Conservation (phyloP, 2,888 invertebrate species). For the Mallateleia sp. region DNA sequence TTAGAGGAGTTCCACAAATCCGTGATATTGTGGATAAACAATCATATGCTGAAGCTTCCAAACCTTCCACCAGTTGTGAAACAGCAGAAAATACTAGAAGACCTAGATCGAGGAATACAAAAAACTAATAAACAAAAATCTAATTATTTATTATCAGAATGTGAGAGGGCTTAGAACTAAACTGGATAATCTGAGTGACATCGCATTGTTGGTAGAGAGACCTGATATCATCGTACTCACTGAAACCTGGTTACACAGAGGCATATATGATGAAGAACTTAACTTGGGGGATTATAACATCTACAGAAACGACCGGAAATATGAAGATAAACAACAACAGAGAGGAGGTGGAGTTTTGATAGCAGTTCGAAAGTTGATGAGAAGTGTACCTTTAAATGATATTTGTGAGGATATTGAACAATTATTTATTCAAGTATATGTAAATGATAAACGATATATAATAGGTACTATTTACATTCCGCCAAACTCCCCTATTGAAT, state of each 20-base stretch:
- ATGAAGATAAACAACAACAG: not conserved
- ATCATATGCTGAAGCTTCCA: too few species aligned
- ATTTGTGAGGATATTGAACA: not conserved
- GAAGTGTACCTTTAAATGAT: not conserved
- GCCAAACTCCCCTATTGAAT: conserved; percentile 1
- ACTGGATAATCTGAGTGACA: not conserved
- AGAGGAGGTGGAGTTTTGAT: conserved; percentile 56
- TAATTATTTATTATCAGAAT: too few species aligned
- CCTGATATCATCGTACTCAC: conserved; percentile 42
- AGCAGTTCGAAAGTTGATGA: not conserved
- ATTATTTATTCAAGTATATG: conserved; percentile 6
- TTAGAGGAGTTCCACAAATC: not conserved
- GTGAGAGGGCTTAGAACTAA: conserved; percentile 35
- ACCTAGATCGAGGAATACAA: too few species aligned
- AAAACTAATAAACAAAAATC: too few species aligned
- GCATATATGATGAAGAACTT: conserved; percentile 41
- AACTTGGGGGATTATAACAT: conserved; percentile 8
- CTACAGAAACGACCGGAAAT: conserved; percentile 14
- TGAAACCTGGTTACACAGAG: conserved; percentile 55
- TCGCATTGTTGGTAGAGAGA: not conserved
- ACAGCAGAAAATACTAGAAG: too few species aligned
- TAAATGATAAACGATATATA: not conserved
- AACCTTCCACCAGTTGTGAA: too few species aligned
- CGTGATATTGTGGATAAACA: too few species aligned
- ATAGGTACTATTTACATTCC: conserved; percentile 22